Evolutionary conservation across 2,797 vertebrate species (phyloP).

Genomic region (Syngnathus rostellatus): DNA sequence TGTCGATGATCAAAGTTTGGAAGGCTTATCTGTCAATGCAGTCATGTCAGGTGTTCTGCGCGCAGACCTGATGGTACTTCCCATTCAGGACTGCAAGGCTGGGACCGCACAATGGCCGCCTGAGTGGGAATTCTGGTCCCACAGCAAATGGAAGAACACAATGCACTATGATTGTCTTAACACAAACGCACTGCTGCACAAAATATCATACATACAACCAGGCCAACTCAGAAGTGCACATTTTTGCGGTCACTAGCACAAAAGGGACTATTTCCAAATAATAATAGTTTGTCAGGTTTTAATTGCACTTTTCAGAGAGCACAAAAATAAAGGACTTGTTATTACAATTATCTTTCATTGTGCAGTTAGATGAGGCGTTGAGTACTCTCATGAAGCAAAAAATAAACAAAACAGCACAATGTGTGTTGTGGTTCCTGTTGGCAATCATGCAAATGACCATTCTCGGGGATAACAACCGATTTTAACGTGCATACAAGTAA

Average conservation of each 20-base stretch:
- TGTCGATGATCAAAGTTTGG: slow-evolving; percentile 41
- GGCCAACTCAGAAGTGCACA: slow-evolving; percentile 6
- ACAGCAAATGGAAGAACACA: slow-evolving; percentile 31
- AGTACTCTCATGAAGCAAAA: neutral
- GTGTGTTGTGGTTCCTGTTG: neutral
- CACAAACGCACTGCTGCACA: slow-evolving; percentile 17
- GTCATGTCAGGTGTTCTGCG: slow-evolving; percentile 50
- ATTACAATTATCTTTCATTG: neutral
- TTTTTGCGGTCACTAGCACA: neutral
- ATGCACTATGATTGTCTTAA: slow-evolving; percentile 14
- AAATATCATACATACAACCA: slow-evolving; percentile 23
- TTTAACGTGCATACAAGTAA: neutral
- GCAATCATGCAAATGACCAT: neutral
- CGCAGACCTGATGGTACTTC: slow-evolving; percentile 30
- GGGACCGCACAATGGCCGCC: slow-evolving; percentile 27
- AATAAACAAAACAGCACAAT: neutral
- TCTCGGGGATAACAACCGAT: neutral
- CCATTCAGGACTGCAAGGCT: slow-evolving; percentile 37
- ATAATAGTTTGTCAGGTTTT: neutral
- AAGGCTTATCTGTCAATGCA: slow-evolving; percentile 53
- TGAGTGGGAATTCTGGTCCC: slow-evolving; percentile 33
- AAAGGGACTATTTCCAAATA: neutral
- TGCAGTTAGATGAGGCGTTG: neutral
- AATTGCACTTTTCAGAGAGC: neutral
- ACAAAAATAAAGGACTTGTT: neutral